Evolutionary conservation across 2,888 invertebrate species (phyloP).

Genomic region (Drosophila affinis): DNA sequence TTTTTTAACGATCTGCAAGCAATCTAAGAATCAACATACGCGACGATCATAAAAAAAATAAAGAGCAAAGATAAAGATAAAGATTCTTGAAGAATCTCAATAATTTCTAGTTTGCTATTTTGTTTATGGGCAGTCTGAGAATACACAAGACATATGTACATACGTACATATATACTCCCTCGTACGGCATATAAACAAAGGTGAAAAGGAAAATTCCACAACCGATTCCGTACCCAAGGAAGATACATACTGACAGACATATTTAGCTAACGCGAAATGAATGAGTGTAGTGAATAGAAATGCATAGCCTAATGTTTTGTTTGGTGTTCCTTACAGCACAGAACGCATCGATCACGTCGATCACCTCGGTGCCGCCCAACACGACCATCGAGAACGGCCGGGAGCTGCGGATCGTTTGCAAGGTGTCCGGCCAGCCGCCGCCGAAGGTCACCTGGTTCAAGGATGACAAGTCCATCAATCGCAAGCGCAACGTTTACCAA

Average conservation of each 20-base stretch:
- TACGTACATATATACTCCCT: not conserved
- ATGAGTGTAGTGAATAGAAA: conserved; percentile 5
- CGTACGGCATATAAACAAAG: conserved; percentile 51
- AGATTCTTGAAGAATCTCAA: conserved; percentile 49
- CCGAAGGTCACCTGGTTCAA: conserved; percentile 93
- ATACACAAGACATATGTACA: conserved; percentile 4
- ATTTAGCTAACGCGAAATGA: not conserved
- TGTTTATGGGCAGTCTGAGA: conserved; percentile 61
- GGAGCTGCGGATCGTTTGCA: conserved; percentile 89
- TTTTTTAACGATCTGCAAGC: conserved; percentile 22
- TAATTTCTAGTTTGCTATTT: conserved; percentile 58
- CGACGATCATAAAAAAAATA: conserved; percentile 27
- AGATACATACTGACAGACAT: not conserved
- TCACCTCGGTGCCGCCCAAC: conserved; percentile 79
- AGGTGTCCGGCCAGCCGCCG: conserved; percentile 90
- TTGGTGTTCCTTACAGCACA: conserved; percentile 82
- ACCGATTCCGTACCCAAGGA: not conserved
- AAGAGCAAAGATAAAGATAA: conserved; percentile 1
- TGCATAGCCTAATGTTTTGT: conserved; percentile 45
- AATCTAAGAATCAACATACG: conserved; percentile 14
- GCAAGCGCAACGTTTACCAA: conserved; percentile 82
- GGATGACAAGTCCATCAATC: conserved; percentile 87
- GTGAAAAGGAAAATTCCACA: conserved; percentile 32
- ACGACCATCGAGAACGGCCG: conserved; percentile 83
- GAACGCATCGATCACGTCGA: conserved; percentile 83